Evolutionary conservation across 2,797 vertebrate genomes (phyloP).

Genomic region (Platalea minor): DNA sequence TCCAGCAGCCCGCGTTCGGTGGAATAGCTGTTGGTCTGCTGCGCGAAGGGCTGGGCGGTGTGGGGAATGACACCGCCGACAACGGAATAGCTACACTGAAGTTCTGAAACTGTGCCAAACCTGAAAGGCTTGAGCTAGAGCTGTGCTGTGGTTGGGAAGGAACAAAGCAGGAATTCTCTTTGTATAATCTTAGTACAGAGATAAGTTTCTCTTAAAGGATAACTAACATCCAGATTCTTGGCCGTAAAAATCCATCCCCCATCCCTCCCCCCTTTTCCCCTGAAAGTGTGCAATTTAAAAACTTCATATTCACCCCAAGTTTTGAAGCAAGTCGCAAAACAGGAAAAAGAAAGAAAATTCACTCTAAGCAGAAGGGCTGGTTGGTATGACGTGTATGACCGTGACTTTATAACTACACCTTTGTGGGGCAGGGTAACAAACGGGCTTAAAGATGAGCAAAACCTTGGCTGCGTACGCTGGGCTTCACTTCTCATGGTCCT

Average conservation of each 20-base stretch:
- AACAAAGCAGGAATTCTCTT: background rate
- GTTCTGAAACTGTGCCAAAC: background rate
- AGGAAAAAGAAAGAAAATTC: background rate
- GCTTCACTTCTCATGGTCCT: background rate
- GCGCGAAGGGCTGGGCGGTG: accelerated
- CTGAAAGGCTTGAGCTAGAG: background rate
- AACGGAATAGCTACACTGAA: background rate
- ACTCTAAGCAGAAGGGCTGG: background rate
- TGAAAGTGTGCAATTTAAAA: background rate
- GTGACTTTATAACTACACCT: background rate
- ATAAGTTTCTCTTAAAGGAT: background rate
- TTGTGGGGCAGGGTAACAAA: background rate
- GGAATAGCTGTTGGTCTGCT: background rate
- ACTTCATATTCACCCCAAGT: background rate
- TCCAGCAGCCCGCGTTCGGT: accelerated
- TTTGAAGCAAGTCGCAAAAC: background rate
- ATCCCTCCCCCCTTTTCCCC: background rate
- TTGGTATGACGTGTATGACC: background rate
- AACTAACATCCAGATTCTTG: background rate
- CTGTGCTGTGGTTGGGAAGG: background rate
- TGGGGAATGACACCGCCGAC: background rate
- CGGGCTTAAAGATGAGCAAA: background rate
- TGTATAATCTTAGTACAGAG: background rate
- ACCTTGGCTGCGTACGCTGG: accelerated
- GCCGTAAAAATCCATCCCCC: background rate